A percentile compares a stretch with the other conserved stretches of the same genome.
Evolutionary conservation across 2,888 invertebrate genomes (phyloP).

Genomic region (Zygothrica quintamaculata): DNA sequence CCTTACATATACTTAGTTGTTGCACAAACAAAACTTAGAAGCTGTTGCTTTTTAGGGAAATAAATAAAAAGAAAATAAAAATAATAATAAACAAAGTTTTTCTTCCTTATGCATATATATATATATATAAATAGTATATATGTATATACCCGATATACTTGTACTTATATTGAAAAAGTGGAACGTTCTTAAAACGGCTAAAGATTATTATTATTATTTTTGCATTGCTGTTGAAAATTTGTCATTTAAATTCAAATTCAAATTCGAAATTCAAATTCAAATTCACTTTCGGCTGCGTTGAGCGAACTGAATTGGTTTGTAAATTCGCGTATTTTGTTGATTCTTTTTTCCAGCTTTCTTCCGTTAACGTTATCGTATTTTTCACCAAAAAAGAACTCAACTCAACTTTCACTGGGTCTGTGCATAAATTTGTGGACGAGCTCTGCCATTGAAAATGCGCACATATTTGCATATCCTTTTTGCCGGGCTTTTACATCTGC

Average conservation of each 20-base stretch:
- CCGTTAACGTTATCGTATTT: constrained; percentile 17
- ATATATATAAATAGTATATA: too few relatives aligned
- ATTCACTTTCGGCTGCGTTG: constrained; percentile 62
- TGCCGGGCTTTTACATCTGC: constrained; percentile 45
- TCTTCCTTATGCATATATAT: too few relatives aligned
- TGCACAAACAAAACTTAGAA: too few relatives aligned
- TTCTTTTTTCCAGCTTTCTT: constrained; percentile 60
- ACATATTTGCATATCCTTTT: constrained; percentile 77
- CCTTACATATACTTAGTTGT: too few relatives aligned
- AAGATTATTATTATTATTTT: constrained; percentile 58
- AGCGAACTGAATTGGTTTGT: constrained; percentile 73
- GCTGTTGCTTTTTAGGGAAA: background rate
- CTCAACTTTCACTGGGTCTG: constrained; percentile 13
- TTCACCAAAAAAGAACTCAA: background rate
- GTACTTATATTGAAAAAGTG: too few relatives aligned
- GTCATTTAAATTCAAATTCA: constrained; percentile 80
- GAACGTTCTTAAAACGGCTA: constrained; percentile 28
- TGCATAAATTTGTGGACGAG: constrained; percentile 53
- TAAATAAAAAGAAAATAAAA: background rate
- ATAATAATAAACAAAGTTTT: background rate
- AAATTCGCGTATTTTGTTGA: constrained; percentile 77
- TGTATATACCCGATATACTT: too few relatives aligned
- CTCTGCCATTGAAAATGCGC: constrained; percentile 64
- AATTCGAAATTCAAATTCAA: constrained; percentile 47
- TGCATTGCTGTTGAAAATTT: constrained; percentile 54